A percentile compares a stretch with the other conserved stretches of the same genome.
Evolutionary conservation across 2,797 vertebrate genomes (phyloP).

Genomic region (Lindbergichthys nudifrons): DNA sequence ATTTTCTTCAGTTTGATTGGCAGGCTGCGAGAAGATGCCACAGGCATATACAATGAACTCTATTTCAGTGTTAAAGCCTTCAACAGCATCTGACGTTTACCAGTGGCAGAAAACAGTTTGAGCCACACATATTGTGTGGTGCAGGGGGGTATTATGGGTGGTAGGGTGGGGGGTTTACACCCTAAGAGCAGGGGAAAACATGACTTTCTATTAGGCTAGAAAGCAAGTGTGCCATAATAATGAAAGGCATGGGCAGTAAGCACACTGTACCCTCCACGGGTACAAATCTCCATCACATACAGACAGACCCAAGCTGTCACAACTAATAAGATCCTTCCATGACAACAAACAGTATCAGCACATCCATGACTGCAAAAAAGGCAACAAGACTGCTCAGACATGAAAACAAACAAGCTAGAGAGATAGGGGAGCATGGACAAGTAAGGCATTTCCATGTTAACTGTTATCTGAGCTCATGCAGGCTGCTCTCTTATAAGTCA

Average conservation of each 20-base stretch:
- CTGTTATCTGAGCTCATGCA: constrained; percentile 51
- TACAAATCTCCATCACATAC: constrained; percentile 59
- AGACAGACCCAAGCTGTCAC: constrained; percentile 70
- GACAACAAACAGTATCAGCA: constrained; percentile 60
- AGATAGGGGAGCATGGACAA: constrained; percentile 12
- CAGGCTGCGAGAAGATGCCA: constrained; percentile 47
- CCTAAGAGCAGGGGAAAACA: constrained; percentile 22
- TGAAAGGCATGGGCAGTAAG: constrained; percentile 42
- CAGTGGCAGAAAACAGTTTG: constrained; percentile 33
- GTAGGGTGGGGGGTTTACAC: neutral
- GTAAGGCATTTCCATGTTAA: constrained; percentile 44
- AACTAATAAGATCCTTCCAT: constrained; percentile 60
- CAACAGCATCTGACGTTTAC: constrained; percentile 23
- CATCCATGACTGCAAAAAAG: constrained; percentile 31
- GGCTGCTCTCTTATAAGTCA: constrained; percentile 18
- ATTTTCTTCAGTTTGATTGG: constrained; percentile 58
- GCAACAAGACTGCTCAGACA: constrained; percentile 22
- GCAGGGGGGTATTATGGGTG: constrained; percentile 29
- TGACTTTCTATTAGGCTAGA: constrained; percentile 57
- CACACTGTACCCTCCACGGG: constrained; percentile 56
- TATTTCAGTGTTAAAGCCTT: constrained; percentile 33
- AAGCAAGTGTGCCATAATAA: constrained; percentile 62
- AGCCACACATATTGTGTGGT: constrained; percentile 23
- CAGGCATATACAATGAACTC: constrained; percentile 43
- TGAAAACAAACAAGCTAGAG: constrained; percentile 22